Evolutionary conservation across 2,888 invertebrate species (phyloP).

Genomic region (Gastracanthus pulcherrimus): DNA sequence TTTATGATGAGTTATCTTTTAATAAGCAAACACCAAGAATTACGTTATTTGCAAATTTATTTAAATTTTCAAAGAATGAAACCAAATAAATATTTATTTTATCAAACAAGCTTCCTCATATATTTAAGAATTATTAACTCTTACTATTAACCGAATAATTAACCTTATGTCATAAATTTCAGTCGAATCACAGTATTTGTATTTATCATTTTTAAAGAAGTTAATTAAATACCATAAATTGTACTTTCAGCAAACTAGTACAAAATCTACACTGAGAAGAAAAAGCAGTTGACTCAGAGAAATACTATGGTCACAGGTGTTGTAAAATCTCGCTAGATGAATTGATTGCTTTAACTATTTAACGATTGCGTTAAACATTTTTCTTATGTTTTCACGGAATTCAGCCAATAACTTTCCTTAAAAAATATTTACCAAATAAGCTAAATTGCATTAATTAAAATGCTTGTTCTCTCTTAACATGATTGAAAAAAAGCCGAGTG

Average conservation of each 20-base stretch:
- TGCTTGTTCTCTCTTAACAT: background rate
- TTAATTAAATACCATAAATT: constrained; percentile 7
- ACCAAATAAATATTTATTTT: background rate
- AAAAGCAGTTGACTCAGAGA: background rate
- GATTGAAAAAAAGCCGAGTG: background rate
- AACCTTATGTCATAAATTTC: background rate
- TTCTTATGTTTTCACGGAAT: too few species aligned
- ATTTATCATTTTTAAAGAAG: background rate
- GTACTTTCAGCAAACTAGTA: background rate
- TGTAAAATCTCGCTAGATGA: background rate
- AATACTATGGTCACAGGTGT: background rate
- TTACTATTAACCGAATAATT: too few species aligned
- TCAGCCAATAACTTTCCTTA: too few species aligned
- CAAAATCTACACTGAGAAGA: background rate
- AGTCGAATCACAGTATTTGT: background rate
- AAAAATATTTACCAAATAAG: too few species aligned
- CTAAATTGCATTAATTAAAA: background rate
- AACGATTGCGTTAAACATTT: background rate
- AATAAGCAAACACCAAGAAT: background rate
- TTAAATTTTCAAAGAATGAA: background rate
- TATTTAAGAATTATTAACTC: too few species aligned
- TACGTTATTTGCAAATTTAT: too few species aligned
- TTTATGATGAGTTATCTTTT: background rate
- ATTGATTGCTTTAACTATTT: background rate
- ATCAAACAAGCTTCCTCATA: background rate